A percentile compares a stretch with the other conserved stretches of the same genome.
Evolutionary conservation across 2,113 vertebrate species (phyloP).

Genomic region (Tautogolabrus adspersus): DNA sequence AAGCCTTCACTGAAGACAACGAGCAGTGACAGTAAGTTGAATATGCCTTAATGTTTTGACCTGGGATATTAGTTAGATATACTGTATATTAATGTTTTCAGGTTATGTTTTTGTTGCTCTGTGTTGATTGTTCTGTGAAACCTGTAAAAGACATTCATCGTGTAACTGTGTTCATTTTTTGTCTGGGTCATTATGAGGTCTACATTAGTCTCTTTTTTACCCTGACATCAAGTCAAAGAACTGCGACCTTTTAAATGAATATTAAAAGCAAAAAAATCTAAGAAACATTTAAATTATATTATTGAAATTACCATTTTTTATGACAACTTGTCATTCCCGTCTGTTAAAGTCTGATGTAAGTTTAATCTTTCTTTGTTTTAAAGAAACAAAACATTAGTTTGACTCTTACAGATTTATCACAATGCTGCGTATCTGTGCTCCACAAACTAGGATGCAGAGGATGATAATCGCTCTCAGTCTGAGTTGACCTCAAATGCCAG

Average conservation of each 20-base stretch:
- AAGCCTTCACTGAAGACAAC: conserved; percentile 23
- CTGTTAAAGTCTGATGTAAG: neutral
- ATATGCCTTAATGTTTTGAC: conserved; percentile 13
- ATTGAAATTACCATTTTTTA: neutral
- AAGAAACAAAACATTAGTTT: neutral
- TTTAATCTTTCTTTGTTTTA: neutral
- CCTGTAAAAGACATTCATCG: neutral
- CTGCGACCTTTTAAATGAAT: neutral
- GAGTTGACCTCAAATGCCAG: conserved; percentile 68
- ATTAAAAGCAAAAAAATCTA: neutral
- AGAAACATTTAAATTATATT: no score
- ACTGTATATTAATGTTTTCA: neutral
- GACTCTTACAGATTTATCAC: conserved; percentile 31
- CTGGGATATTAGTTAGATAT: neutral
- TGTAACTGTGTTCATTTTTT: conserved; percentile 15
- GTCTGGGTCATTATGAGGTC: conserved; percentile 10
- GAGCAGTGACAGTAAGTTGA: conserved; percentile 62
- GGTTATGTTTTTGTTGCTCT: neutral
- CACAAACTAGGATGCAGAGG: conserved; percentile 59
- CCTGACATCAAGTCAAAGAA: no score
- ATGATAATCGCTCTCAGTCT: conserved; percentile 48
- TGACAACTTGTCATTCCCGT: neutral
- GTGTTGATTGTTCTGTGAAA: neutral
- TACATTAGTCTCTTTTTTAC: neutral
- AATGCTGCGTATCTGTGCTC: conserved; percentile 24